phyloP scores from a whole-genome alignment of 1,140 invertebrate species.

The Drosophila kanapiae region DNA sequence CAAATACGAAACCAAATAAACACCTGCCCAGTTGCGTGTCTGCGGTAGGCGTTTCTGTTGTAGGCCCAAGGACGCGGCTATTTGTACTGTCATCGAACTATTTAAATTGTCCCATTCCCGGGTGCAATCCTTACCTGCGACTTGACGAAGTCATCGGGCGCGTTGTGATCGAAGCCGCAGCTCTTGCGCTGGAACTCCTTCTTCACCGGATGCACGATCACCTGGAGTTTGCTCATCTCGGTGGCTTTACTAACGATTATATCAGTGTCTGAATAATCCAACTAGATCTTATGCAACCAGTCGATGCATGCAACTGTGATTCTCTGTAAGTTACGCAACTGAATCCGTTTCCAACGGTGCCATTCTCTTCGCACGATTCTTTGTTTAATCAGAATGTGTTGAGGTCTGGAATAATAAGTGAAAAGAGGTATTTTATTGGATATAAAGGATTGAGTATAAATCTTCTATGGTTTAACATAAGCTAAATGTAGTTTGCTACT shows the following conservation, averaged over 20 bases:
- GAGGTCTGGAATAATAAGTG: not conserved
- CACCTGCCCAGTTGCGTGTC: conserved; percentile 48
- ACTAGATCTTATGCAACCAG: conserved; percentile 8
- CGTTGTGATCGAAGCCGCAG: conserved; percentile 79
- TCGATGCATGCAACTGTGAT: conserved; percentile 30
- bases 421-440: not conserved
- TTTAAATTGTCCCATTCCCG: conserved; percentile 14
- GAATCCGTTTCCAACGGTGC: not conserved
- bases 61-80: conserved; percentile 30
- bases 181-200: conserved; percentile 75
- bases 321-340: conserved; percentile 27
- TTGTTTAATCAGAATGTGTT: not conserved
- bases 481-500: not conserved
- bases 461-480: not conserved
- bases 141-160: conserved; percentile 82
- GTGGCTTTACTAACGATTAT: conserved; percentile 2
- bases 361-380: conserved; percentile 25
- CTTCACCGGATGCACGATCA: conserved; percentile 73
- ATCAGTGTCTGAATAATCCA: not conserved
- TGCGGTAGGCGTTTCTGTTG: conserved; percentile 28
- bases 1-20: conserved; percentile 21
- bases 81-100: conserved; percentile 31
- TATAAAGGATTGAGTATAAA: not conserved
- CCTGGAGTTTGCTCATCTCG: conserved; percentile 70
- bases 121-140: conserved; percentile 70